Base-by-base conservation (phyloP, 2,888 invertebrate species). In the Cheilosia variabilis region DNA sequence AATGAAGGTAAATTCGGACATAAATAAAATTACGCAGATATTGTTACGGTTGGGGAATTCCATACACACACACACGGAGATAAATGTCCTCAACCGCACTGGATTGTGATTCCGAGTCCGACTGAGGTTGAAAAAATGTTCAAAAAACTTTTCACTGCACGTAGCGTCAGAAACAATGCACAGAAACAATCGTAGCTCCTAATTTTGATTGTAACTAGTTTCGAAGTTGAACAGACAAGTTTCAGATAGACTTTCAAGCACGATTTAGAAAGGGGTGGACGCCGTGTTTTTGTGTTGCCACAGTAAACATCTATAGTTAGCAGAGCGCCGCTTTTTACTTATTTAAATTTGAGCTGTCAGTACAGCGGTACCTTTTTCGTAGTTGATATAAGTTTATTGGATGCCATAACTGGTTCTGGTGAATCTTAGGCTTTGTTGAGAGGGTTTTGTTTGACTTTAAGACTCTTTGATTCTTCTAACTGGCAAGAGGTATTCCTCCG, bases 1-100 rank as follows among this genome's bases (percentile, higher is more conserved):
- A 86, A 88, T 88, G 88, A 87, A 87, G 88, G 83, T 87, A 89
- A 90, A 90, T 90, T 88, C 89, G 88, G 89, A 89, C 90, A 91
- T 91, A 91, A 91, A 91, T 91, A 91, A 91, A 91, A 91, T 91
- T 91, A 91, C 91, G 92, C 90, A 91, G 86, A 81, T 86, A 81
- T 86, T 86, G 86, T 81, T 86, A 81, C 86, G 86, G 86, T 81
- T 81, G 86, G 86, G n/a, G 72, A 68, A 81, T 72, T 86, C 72
- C 81, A 72, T 68, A 72, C 58, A 62, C 15, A 52, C 52, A 24
- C 6, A 22, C 50, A 10, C 22, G 13, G 50, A 86, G 80, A 80
- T 78, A 66, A 76, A 83, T 71, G 66, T 43, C 66, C 68, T 37
- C 52, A 37, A 80, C 80, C 66, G 19, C 37, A 37, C 60, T 52